phyloP scores from a whole-genome alignment of 2,797 vertebrate genomes.

The Neosilurus hyrtlii region DNA sequence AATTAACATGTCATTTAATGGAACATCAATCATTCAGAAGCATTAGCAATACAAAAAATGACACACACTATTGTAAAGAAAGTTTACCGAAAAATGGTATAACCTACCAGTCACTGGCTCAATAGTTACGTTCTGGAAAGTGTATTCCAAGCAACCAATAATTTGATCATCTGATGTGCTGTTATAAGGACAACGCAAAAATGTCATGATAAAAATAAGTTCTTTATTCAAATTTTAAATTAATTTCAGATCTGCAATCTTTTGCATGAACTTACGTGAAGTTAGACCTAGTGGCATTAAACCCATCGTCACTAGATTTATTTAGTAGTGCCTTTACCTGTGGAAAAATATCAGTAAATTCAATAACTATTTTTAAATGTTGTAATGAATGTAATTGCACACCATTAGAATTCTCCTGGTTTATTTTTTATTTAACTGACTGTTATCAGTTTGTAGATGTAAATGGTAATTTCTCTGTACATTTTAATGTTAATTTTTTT shows the following conservation, averaged over 20 bases:
- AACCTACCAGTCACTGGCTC: not conserved
- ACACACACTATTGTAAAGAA: not conserved
- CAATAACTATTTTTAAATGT: not conserved
- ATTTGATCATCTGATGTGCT: not conserved
- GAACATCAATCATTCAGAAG: not conserved
- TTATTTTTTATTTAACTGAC: too few relatives aligned
- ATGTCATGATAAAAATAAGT: not conserved
- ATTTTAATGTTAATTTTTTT: too few relatives aligned
- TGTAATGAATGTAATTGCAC: not conserved
- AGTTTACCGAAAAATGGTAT: not conserved
- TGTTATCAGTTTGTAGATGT: too few relatives aligned
- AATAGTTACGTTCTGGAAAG: not conserved
- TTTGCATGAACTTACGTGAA: conserved; percentile 17
- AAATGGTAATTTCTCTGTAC: too few relatives aligned
- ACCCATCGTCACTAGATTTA: not conserved
- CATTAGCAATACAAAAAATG: not conserved
- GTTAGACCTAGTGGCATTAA: not conserved
- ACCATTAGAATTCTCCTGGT: too few relatives aligned
- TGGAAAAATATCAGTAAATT: not conserved
- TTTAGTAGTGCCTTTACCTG: conserved; percentile 23
- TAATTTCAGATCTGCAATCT: not conserved
- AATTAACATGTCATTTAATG: too few relatives aligned
- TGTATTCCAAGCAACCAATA: not conserved
- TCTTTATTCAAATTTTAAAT: too few relatives aligned
- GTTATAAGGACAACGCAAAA: not conserved